A percentile compares a stretch with the other conserved stretches of the same genome.
Conservation (phyloP, 2,888 invertebrate genomes). For the Erebia palarica region DNA sequence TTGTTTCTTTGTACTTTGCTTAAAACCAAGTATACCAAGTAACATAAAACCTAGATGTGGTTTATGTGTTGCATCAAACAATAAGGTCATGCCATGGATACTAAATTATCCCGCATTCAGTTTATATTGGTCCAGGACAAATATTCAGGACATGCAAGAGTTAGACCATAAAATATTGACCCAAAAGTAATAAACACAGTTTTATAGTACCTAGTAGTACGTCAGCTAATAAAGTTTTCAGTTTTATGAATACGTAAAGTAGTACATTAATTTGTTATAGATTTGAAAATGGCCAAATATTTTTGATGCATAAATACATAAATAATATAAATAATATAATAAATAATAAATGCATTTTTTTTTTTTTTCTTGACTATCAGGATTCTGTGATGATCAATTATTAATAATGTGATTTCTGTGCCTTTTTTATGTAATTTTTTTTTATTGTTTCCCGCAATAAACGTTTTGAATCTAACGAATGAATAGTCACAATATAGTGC, state of each 20-base stretch:
- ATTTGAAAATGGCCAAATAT: background rate
- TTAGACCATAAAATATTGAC: background rate
- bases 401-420: too few relatives aligned
- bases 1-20: too few relatives aligned
- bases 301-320: background rate
- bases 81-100: background rate
- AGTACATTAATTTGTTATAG: background rate
- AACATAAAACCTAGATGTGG: too few relatives aligned
- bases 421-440: too few relatives aligned
- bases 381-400: too few relatives aligned
- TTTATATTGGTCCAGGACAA: background rate
- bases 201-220: slow-evolving; percentile 1
- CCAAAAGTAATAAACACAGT: background rate
- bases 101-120: background rate
- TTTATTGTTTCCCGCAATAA: too few relatives aligned
- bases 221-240: background rate
- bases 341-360: too few relatives aligned
- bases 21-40: too few relatives aligned
- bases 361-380: too few relatives aligned
- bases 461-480: too few relatives aligned
- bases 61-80: background rate
- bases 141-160: background rate
- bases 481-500: too few relatives aligned
- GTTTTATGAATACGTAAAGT: slow-evolving; percentile 3
- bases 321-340: too few relatives aligned